Evolutionary conservation across 2,888 invertebrate genomes (phyloP), one percentile per base, ranked within the genome.

Genomic region (Zygaena filipendulae): DNA sequence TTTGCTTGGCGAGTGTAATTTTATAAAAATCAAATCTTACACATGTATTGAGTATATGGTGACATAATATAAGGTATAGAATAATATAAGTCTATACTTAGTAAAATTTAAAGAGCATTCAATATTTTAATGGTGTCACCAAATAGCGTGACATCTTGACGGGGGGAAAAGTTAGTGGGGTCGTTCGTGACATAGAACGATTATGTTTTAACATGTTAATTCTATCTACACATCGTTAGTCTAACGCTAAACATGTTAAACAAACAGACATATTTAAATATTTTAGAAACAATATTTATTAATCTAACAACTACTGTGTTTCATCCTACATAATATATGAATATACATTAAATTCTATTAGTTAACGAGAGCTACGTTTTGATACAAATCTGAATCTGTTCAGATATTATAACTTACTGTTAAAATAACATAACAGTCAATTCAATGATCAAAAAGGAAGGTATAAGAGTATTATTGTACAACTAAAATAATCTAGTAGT

Each of bases 231-330:
- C 57, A 64, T 63, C 71, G 75, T 79, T 77, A 79, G 74, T 77
- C 75, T 79, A 77, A 52, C 48, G 55, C 79, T 79, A 77, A 70
- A 77, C 77, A 79, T 79, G 79, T 79, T 79, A 79, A 77, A 77
- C 74, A 79, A 77, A 77, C 77, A 79, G 67, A 77, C 77, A 56
- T 60, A 58, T 70, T 71, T 55, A 64, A 69, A 64, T 71, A 69
- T 67, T 75, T 69, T 62, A 70, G 58, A 72, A 74, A 74, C 71
- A 66, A 70, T 60, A 59, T 79, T 79, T 79, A 79, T 79, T 79
- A 75, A 63, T 64, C 74, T 77, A 75, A 62, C 50, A 42, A 43
- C 74, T 77, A 75, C 70, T 47, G 52, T 67, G 50, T 57, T 56
- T 52, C 49, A 6, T 47, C 67, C 68, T 71, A 74, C 59, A 57